These are phyloP conservation scores for Gila orcuttii DNA, from an alignment of 2,113 vertebrate species.

Conservation along the genomic window DNA sequence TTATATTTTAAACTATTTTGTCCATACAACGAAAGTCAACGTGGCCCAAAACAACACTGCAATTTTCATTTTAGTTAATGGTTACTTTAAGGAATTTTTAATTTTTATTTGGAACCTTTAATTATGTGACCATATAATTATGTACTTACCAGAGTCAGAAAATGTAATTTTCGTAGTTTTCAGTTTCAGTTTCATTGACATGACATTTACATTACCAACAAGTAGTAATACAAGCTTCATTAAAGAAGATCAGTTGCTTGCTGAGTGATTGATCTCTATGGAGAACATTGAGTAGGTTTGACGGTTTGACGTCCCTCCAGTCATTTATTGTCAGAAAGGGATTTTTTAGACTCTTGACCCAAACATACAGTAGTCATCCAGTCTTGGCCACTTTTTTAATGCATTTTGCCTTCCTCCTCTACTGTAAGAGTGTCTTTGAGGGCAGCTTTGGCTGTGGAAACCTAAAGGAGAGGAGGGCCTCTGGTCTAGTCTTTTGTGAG, in stretches of 20 bases:
- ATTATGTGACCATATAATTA: not conserved
- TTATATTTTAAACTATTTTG: not conserved
- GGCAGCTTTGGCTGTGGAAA: slow-evolving; percentile 94
- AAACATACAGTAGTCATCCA: not conserved
- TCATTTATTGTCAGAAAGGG: too few relatives aligned
- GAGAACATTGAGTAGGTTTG: too few relatives aligned
- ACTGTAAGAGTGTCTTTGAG: slow-evolving; percentile 91
- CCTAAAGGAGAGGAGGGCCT: slow-evolving; percentile 92
- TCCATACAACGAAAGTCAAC: not conserved
- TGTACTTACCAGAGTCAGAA: not conserved
- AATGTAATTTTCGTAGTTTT: too few relatives aligned
- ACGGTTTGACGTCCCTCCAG: too few relatives aligned
- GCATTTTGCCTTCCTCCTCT: slow-evolving; percentile 13
- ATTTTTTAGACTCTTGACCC: too few relatives aligned
- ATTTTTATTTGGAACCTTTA: not conserved
- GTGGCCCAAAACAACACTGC: not conserved
- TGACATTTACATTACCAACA: too few relatives aligned
- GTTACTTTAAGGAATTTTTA: not conserved
- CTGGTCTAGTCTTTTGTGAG: slow-evolving; percentile 96
- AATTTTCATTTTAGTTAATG: not conserved
- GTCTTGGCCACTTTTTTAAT: not conserved
- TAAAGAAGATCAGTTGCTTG: too few relatives aligned
- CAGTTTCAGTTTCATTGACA: too few relatives aligned
- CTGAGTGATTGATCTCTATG: too few relatives aligned
- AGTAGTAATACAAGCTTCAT: too few relatives aligned